A percentile compares a stretch with the other conserved stretches of the same genome.
Evolutionary conservation across 2,113 vertebrate genomes (phyloP).

Genomic region (Chaetodon auriga): DNA sequence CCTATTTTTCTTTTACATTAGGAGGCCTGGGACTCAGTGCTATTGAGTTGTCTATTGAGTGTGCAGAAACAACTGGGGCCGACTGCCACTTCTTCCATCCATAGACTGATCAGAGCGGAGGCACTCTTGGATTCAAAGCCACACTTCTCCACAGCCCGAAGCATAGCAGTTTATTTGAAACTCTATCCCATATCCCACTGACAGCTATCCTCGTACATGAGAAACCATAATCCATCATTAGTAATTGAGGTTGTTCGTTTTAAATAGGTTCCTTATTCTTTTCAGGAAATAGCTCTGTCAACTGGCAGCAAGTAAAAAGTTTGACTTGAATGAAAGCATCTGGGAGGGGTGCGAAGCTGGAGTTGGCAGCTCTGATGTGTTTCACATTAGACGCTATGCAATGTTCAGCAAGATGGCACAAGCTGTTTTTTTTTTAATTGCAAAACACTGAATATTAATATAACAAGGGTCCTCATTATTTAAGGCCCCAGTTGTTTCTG

Average conservation of each 20-base stretch:
- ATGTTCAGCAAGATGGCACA: slow-evolving; percentile 1
- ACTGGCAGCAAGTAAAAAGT: slow-evolving; percentile 35
- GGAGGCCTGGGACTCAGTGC: neutral
- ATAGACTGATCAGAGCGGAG: slow-evolving; percentile 6
- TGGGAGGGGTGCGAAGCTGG: slow-evolving; percentile 12
- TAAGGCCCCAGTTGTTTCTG: neutral
- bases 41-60: neutral
- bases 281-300: slow-evolving; percentile 17
- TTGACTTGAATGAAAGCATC: slow-evolving; percentile 27
- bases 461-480: neutral
- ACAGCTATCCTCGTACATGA: slow-evolving; percentile 33
- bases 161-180: slow-evolving; percentile 36
- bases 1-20: slow-evolving; percentile 17
- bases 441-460: neutral
- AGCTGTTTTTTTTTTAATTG: neutral
- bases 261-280: slow-evolving; percentile 40
- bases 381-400: slow-evolving; percentile 7
- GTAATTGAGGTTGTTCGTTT: slow-evolving; percentile 38
- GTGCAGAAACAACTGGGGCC: slow-evolving; percentile 20
- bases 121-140: slow-evolving; percentile 45
- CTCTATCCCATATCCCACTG: slow-evolving; percentile 8
- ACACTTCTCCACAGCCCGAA: slow-evolving; percentile 24
- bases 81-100: neutral
- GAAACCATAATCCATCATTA: slow-evolving; percentile 56
- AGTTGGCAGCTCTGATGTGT: slow-evolving; percentile 28